Evolutionary conservation across 2,888 invertebrate genomes (phyloP), one percentile per base, ranked within the genome.

Genomic region (Stenurella melanura): DNA sequence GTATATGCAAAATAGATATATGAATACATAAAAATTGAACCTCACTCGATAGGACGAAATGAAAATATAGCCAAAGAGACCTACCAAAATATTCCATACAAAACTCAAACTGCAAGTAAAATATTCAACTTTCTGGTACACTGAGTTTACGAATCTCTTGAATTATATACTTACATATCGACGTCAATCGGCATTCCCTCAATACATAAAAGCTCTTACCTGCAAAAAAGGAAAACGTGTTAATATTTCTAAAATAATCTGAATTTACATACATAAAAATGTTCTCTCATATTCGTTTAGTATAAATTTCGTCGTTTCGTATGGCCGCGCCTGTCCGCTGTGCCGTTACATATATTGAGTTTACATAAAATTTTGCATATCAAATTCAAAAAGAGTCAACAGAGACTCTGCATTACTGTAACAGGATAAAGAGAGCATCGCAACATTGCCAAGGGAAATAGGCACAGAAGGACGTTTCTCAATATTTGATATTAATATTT

Each of bases 301-400:
- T 72, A 61, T 50, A 60, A 50, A 72, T 54, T 50, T 63, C 18
- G 17, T 1, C 50, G 17, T 21, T 26, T 10, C 12, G 18, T 50
- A 2, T 17, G 5, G 30, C 38, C 34, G 9, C 19, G 19, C 19
- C 58, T 57, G 54, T 15, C 34, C 69, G 30, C 34, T 54, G 21
- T 54, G 18, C 54, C 21, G 54, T 67, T 18, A 42, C 58, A 74
- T 60, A 60, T 67, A 74, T 74, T 38, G 67, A 67, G 68, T 74
- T 74, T 74, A 57, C 74, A 74, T 74, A 66, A 74, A 74, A 74
- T 74, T 74, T 74, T 18, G 61, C 74, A 73, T 73, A 74, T 58
- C 67, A 74, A 67, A 74, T 67, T 67, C 54, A 18, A 30, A 74
- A 50, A 74, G 67, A 66, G 68, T 60, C 67, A 60, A 74, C 67